phyloP scores from a whole-genome alignment of 2,113 vertebrate genomes.

The Hipposideros armiger region DNA sequence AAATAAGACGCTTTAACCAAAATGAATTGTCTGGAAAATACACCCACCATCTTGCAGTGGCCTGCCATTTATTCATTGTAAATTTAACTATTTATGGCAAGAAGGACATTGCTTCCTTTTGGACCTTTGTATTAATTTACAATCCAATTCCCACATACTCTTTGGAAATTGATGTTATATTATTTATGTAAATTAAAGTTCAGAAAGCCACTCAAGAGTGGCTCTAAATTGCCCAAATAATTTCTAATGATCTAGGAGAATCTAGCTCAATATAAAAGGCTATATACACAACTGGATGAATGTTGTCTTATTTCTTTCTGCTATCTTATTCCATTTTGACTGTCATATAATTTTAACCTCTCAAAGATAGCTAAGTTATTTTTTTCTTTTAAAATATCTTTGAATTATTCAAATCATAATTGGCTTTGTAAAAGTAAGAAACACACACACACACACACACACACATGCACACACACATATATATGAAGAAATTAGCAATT shows the following conservation, averaged over 20 bases:
- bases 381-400: neutral
- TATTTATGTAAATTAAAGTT: neutral
- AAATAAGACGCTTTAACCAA: neutral
- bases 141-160: neutral
- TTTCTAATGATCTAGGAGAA: neutral
- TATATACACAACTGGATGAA: neutral
- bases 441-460: neutral
- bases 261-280: neutral
- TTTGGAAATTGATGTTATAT: neutral
- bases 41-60: neutral
- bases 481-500: neutral
- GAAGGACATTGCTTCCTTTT: neutral
- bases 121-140: neutral
- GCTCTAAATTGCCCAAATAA: neutral
- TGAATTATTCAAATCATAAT: neutral
- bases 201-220: neutral
- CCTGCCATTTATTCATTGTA: neutral
- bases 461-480: neutral
- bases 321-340: neutral
- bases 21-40: neutral
- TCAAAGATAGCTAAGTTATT: neutral
- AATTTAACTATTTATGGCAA: neutral
- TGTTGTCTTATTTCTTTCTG: neutral
- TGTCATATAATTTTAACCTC: neutral
- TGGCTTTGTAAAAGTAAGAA: neutral